Conservation (phyloP, 35 echinoderm and acorn worm genomes). For the Stichopus chloronotus region DNA sequence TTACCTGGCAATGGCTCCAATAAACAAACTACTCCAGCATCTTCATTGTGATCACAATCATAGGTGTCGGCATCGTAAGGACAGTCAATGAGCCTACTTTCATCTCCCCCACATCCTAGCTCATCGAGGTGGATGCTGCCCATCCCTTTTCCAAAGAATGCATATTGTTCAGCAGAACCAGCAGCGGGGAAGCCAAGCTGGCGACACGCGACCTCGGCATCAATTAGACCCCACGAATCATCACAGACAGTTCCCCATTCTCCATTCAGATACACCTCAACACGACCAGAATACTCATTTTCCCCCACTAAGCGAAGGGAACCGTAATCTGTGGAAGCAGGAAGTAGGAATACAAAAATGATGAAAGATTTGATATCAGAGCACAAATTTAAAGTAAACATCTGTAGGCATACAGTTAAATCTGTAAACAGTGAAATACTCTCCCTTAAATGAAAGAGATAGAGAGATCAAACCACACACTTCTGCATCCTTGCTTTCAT, state of each 20-base stretch:
- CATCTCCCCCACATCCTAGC: neutral
- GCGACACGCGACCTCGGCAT: neutral
- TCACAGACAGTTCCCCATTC: conserved; percentile 61
- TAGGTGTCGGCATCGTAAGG: neutral
- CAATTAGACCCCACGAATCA: neutral
- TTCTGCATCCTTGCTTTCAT: too few species aligned
- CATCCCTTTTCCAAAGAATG: neutral
- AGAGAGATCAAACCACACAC: neutral
- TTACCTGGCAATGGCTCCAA: neutral
- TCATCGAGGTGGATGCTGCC: neutral
- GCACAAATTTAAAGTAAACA: too few species aligned
- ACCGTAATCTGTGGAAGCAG: neutral
- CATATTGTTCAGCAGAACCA: neutral
- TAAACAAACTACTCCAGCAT: conserved; percentile 26
- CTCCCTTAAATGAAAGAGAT: neutral
- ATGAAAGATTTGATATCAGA: neutral
- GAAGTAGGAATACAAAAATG: neutral
- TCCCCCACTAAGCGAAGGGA: neutral
- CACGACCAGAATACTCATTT: neutral
- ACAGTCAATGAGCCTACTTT: neutral
- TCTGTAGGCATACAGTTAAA: neutral
- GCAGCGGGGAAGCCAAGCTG: neutral
- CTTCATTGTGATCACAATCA: conserved; percentile 13
- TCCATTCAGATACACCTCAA: conserved; percentile 37
- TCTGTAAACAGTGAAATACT: neutral